These are phyloP conservation scores for Cyanoramphus novaezelandiae DNA, from an alignment of 2,113 vertebrate genomes.

Conservation along the genomic window DNA sequence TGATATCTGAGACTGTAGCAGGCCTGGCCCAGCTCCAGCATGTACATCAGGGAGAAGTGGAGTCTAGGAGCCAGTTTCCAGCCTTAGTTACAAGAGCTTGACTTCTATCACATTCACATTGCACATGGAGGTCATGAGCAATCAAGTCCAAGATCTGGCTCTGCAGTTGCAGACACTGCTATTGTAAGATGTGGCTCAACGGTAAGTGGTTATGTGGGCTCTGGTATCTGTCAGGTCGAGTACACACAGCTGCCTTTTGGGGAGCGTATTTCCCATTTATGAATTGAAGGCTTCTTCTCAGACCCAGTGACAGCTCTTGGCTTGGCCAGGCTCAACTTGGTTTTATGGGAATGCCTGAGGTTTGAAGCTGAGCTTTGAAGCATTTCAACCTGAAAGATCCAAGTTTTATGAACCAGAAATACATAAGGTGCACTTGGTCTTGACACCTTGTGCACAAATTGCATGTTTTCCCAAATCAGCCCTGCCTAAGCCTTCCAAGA, in stretches of 20 bases:
- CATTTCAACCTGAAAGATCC: neutral
- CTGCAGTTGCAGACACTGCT: neutral
- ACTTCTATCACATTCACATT: neutral
- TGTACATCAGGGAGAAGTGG: fast-evolving
- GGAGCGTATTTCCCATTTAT: neutral
- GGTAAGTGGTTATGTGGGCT: neutral
- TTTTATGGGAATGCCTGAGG: neutral
- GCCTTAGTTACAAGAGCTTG: neutral
- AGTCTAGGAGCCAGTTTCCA: neutral
- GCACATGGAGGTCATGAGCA: neutral
- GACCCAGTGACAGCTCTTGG: neutral
- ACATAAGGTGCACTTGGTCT: neutral
- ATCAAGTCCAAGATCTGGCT: neutral
- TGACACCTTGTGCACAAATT: neutral
- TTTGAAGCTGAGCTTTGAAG: neutral
- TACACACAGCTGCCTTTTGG: neutral
- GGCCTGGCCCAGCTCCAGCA: neutral
- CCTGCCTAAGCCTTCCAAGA: neutral
- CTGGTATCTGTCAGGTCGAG: neutral
- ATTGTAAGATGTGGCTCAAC: neutral
- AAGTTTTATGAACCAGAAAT: slow-evolving; percentile 24
- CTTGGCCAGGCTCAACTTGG: neutral
- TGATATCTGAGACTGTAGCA: neutral
- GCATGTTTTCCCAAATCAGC: neutral
- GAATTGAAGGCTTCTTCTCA: neutral